Conservation (phyloP, 2,113 vertebrate genomes). For the Anser cygnoides region DNA sequence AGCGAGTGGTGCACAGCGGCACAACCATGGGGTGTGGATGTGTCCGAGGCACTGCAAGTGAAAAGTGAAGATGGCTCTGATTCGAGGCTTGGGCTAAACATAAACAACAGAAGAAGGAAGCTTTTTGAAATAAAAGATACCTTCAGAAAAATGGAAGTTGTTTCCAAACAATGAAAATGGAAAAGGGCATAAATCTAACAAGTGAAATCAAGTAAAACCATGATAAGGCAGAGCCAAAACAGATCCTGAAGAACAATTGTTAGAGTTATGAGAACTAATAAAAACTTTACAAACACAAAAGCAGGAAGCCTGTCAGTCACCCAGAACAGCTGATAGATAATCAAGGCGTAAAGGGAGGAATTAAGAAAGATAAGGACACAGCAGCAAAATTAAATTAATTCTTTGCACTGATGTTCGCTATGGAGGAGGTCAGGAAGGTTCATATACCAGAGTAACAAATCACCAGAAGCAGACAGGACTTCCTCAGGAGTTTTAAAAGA, state of each 20-base stretch:
- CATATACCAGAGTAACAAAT: constrained; percentile 10
- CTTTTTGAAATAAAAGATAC: neutral
- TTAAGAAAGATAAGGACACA: constrained; percentile 62
- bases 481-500: neutral
- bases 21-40: rapidly evolving
- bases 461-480: neutral
- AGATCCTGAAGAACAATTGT: constrained; percentile 9
- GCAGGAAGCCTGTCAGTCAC: constrained; percentile 63
- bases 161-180: constrained; percentile 22
- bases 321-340: constrained; percentile 27
- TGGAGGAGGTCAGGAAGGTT: constrained; percentile 24
- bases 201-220: neutral
- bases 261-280: neutral
- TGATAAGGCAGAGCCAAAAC: neutral
- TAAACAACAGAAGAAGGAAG: neutral
- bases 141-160: constrained; percentile 10
- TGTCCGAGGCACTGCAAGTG: neutral
- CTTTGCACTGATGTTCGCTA: constrained; percentile 14
- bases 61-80: neutral
- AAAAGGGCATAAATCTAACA: neutral
- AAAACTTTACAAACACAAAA: constrained; percentile 48
- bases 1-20: rapidly evolving
- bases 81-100: neutral
- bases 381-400: constrained; percentile 60
- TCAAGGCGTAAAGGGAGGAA: constrained; percentile 41